Evolutionary conservation across 1,140 invertebrate species (phyloP).

Genomic region (Aplysia californica): DNA sequence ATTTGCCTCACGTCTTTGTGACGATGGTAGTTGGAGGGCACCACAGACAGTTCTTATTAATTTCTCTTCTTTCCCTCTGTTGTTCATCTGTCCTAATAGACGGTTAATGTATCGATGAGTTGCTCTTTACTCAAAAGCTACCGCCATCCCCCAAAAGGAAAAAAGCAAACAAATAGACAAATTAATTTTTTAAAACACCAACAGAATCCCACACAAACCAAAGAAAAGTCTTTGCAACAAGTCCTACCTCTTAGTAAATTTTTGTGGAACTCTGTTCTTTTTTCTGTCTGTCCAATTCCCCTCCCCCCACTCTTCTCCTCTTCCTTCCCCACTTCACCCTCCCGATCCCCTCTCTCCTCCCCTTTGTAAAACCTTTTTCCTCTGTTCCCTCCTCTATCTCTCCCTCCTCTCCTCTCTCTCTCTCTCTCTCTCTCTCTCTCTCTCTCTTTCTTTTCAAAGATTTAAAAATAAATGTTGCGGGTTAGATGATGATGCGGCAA

Average conservation of each 20-base stretch:
- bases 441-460: neutral
- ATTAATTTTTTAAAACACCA: too few relatives aligned
- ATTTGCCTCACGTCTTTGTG: neutral
- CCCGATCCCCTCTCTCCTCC: neutral
- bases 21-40: slow-evolving; percentile 1
- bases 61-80: too few relatives aligned
- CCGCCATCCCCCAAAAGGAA: neutral
- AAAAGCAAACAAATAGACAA: too few relatives aligned
- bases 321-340: neutral
- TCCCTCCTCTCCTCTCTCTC: slow-evolving; percentile 2
- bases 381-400: neutral
- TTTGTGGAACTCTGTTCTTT: neutral
- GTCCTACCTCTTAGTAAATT: too few relatives aligned
- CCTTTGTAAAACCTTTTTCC: neutral
- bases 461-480: neutral
- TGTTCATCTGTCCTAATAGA: too few relatives aligned
- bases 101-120: neutral
- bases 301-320: neutral
- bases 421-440: neutral
- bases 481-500: neutral
- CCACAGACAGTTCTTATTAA: too few relatives aligned
- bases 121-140: neutral
- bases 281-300: neutral
- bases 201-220: too few relatives aligned
- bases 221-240: too few relatives aligned